Evolutionary conservation across 2,888 invertebrate species (phyloP).

Genomic region (Caenorhabditis panamensis): DNA sequence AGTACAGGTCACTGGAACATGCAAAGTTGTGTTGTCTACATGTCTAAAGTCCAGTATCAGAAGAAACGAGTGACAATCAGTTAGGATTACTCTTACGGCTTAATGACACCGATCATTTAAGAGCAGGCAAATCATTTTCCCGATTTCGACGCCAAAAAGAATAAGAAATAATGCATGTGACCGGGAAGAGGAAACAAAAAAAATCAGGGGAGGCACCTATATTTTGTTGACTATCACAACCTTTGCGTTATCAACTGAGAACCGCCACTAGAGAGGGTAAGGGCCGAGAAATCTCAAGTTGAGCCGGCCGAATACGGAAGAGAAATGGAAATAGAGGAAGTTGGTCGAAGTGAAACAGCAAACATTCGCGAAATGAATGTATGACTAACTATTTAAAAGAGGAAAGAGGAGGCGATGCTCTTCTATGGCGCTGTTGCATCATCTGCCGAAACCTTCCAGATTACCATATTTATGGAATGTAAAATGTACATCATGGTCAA

Average conservation of each 20-base stretch:
- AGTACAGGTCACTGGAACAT: neutral
- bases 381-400: neutral
- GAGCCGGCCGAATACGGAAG: constrained; percentile 1
- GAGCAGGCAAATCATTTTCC: neutral
- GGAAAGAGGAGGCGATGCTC: constrained; percentile 2
- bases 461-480: constrained; percentile 20
- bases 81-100: constrained; percentile 4
- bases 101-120: constrained; percentile 3
- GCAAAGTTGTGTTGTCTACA: too few species aligned
- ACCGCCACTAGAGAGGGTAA: neutral
- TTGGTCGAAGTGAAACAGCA: constrained; percentile 14
- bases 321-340: neutral
- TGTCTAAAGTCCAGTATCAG: too few species aligned
- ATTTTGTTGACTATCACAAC: neutral
- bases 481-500: constrained; percentile 5
- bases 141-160: neutral
- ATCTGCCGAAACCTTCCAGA: constrained; percentile 39
- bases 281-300: neutral
- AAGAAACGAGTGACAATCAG: too few species aligned
- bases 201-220: neutral
- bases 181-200: neutral
- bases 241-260: constrained; percentile 4
- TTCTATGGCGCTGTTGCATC: constrained; percentile 32
- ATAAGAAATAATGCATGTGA: constrained; percentile 5
- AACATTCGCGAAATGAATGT: neutral